Evolutionary conservation across 2,888 invertebrate genomes (phyloP).

Genomic region (Bembecia ichneumoniformis): DNA sequence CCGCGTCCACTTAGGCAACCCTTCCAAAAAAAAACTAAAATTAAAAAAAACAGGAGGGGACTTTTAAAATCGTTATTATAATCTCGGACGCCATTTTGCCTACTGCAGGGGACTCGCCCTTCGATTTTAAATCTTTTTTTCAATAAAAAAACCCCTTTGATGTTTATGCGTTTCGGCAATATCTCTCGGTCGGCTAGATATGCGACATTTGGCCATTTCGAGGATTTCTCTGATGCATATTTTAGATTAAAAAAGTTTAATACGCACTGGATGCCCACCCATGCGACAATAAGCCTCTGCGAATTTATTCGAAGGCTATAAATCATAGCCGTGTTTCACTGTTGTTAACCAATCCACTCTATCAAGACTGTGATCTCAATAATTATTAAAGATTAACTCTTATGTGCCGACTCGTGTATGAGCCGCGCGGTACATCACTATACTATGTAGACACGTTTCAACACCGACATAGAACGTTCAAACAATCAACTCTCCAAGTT

Average conservation of each 20-base stretch:
- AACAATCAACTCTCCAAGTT: conserved; percentile 44
- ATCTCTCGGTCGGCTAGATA: conserved; percentile 54
- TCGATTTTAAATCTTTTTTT: conserved; percentile 66
- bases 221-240: conserved; percentile 63
- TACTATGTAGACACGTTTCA: conserved; percentile 2
- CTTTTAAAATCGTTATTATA: conserved; percentile 72
- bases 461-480: conserved; percentile 21
- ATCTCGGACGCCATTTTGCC: conserved; percentile 68
- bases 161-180: conserved; percentile 68
- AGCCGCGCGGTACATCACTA: conserved; percentile 2
- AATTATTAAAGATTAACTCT: conserved; percentile 22
- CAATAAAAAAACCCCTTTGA: conserved; percentile 65
- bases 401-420: conserved; percentile 3
- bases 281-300: conserved; percentile 10
- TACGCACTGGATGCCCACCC: conserved; percentile 31
- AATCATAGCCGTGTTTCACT: conserved; percentile 29
- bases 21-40: conserved; percentile 53
- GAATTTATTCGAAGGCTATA: conserved; percentile 34
- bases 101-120: conserved; percentile 63
- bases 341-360: conserved; percentile 25
- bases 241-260: conserved; percentile 60
- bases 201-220: conserved; percentile 64
- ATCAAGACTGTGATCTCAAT: conserved; percentile 21
- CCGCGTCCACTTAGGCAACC: conserved; percentile 64
- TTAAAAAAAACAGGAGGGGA: conserved; percentile 49